A percentile compares a stretch with the other conserved stretches of the same genome.
Conservation (phyloP, 2,797 vertebrate species). For the Myiothlypis chrysogaster region DNA sequence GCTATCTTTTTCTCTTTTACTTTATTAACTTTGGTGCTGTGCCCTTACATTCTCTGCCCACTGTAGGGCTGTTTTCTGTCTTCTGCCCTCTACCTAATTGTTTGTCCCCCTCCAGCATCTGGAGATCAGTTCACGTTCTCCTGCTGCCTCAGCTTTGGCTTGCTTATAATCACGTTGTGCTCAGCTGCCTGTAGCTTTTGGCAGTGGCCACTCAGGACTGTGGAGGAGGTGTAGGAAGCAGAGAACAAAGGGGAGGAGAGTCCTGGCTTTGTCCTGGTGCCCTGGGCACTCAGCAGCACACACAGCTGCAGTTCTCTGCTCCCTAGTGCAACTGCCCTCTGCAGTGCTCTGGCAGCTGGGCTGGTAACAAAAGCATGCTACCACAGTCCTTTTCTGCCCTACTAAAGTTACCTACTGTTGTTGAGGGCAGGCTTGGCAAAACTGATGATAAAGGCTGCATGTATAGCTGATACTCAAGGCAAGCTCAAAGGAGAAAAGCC, state of each 20-base stretch:
- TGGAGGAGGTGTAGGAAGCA: background rate
- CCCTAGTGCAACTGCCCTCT: background rate
- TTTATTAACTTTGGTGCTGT: background rate
- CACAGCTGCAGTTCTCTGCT: background rate
- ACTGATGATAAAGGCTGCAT: background rate
- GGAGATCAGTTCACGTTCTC: background rate
- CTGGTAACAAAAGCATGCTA: fast-evolving
- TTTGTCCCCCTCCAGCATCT: background rate
- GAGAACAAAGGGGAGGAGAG: background rate
- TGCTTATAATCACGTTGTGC: fast-evolving
- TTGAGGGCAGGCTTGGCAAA: background rate
- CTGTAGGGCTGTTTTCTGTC: background rate
- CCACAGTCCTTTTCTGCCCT: background rate
- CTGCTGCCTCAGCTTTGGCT: background rate
- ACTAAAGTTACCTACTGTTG: background rate
- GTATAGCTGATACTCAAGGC: fast-evolving
- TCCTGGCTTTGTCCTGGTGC: background rate
- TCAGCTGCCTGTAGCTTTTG: background rate
- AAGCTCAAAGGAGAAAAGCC: background rate
- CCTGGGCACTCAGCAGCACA: fast-evolving
- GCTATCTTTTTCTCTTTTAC: background rate
- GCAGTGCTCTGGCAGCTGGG: background rate
- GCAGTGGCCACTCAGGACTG: fast-evolving
- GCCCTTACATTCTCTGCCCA: background rate
- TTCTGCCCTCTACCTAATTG: background rate